phyloP scores from a whole-genome alignment of 2,797 vertebrate species.

The Pangasius sanitwongsei region DNA sequence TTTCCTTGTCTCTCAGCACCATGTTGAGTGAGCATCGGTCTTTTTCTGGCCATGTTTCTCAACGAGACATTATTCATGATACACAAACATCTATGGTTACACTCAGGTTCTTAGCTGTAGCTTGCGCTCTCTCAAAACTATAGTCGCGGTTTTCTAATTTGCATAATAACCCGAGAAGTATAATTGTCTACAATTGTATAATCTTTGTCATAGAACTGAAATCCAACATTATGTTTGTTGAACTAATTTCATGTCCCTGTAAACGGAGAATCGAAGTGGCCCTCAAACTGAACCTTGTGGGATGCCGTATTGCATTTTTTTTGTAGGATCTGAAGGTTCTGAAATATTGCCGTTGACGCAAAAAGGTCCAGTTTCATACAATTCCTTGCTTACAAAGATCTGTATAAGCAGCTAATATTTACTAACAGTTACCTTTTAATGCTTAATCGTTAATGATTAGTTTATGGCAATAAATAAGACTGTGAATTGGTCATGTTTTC shows the following conservation, averaged over 20 bases:
- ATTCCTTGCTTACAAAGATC: not conserved
- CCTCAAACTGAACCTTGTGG: not conserved
- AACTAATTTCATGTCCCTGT: not conserved
- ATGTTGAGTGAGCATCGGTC: not conserved
- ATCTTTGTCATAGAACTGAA: not conserved
- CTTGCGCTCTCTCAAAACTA: not conserved
- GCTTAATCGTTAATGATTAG: not conserved
- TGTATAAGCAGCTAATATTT: not conserved
- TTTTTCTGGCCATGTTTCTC: not conserved
- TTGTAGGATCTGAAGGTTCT: not conserved
- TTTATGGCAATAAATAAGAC: not conserved
- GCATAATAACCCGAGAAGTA: not conserved
- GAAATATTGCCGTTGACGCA: not conserved
- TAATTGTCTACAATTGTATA: not conserved
- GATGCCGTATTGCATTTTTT: too few species aligned
- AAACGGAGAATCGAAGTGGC: not conserved
- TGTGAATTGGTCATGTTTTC: not conserved
- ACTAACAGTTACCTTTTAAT: not conserved
- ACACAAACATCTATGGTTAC: not conserved
- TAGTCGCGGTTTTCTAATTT: not conserved
- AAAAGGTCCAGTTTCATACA: not conserved
- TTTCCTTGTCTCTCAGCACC: not conserved
- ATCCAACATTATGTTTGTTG: not conserved
- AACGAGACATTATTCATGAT: not conserved
- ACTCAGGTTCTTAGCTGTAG: not conserved